Evolutionary conservation across 2,113 vertebrate species (phyloP).

Genomic region (Corythaixoides concolor): DNA sequence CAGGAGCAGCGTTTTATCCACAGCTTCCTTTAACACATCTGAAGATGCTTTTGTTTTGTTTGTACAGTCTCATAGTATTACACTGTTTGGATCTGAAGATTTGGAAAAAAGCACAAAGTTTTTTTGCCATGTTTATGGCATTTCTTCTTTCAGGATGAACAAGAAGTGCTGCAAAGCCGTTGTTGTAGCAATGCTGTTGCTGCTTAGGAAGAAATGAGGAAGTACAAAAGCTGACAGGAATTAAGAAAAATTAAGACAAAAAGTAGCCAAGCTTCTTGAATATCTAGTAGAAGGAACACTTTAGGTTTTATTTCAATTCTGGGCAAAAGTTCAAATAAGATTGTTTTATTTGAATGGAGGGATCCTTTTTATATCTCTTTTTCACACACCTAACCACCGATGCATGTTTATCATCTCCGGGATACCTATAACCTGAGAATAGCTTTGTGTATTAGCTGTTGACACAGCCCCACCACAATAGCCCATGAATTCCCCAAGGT

Average conservation of each 20-base stretch:
- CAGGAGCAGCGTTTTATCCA: neutral
- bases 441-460: neutral
- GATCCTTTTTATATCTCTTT: neutral
- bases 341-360: neutral
- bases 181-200: neutral
- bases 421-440: neutral
- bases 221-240: neutral
- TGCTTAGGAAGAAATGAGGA: neutral
- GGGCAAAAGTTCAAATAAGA: neutral
- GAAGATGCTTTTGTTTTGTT: neutral
- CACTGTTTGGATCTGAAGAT: neutral
- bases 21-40: neutral
- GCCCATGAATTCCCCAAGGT: neutral
- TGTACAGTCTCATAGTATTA: neutral
- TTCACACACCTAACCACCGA: neutral
- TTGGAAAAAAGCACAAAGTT: neutral
- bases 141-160: neutral
- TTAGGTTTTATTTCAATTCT: neutral
- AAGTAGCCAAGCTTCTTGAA: neutral
- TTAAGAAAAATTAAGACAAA: neutral
- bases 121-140: neutral
- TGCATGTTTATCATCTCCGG: neutral
- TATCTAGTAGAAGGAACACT: neutral
- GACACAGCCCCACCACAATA: neutral
- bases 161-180: neutral